phyloP scores from a whole-genome alignment of 2,797 vertebrate species.

The Oceanodroma leucorhoa region DNA sequence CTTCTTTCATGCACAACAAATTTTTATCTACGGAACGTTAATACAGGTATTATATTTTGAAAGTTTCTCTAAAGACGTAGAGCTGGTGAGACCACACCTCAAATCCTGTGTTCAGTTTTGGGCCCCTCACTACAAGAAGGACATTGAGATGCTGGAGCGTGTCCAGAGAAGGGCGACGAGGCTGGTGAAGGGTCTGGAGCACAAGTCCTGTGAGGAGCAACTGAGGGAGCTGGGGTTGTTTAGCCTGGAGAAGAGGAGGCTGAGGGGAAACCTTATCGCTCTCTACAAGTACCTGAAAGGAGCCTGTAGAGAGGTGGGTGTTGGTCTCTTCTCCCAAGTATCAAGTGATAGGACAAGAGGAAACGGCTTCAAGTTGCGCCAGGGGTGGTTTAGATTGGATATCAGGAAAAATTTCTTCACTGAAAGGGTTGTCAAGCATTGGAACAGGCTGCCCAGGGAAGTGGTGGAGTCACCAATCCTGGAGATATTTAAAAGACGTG shows the following conservation, averaged over 20 bases:
- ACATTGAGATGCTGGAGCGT: rapidly evolving
- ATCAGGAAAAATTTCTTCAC: background rate
- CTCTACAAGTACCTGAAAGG: background rate
- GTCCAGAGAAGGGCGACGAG: rapidly evolving
- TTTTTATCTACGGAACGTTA: background rate
- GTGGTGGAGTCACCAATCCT: background rate
- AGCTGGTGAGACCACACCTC: background rate
- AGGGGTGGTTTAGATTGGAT: background rate
- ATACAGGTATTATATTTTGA: background rate
- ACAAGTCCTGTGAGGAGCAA: rapidly evolving
- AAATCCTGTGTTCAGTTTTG: background rate
- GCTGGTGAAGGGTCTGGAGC: background rate
- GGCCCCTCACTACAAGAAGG: background rate
- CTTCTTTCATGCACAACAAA: background rate
- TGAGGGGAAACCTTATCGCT: too few relatives aligned
- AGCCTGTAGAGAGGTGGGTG: rapidly evolving
- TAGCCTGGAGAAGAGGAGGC: background rate
- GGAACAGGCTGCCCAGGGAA: background rate
- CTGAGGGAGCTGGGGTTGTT: background rate
- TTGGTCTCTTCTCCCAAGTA: rapidly evolving
- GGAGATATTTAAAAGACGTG: rapidly evolving
- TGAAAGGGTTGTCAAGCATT: background rate
- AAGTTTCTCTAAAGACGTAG: background rate
- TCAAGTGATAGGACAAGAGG: background rate
- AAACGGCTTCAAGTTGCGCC: rapidly evolving